Percentiles rank a stretch among this genome's conserved stretches.
phyloP scores from a whole-genome alignment of 2,888 invertebrate species.

The Cryptocephalus moraei region DNA sequence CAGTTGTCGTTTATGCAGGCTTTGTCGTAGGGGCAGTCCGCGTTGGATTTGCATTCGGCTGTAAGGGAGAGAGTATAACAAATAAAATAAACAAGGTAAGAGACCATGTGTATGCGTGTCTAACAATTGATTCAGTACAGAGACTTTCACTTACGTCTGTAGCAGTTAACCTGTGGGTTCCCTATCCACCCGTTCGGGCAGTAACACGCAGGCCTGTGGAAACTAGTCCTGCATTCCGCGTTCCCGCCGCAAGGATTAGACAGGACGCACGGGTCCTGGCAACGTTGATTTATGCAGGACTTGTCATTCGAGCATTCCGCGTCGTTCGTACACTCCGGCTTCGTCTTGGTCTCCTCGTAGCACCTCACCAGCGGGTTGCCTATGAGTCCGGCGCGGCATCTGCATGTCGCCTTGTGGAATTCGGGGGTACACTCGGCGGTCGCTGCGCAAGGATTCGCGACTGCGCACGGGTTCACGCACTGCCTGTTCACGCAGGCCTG shows the following conservation, averaged over 20 bases:
- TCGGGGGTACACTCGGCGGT: slow-evolving; percentile 69
- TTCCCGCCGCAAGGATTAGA: slow-evolving; percentile 71
- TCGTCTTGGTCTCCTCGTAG: slow-evolving; percentile 43
- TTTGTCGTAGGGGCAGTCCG: slow-evolving; percentile 77
- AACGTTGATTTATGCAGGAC: slow-evolving; percentile 70
- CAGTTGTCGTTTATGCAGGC: slow-evolving; percentile 71
- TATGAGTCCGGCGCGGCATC: slow-evolving; percentile 59
- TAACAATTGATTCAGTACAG: too few relatives aligned
- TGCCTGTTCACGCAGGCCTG: slow-evolving; percentile 62
- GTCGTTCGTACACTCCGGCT: slow-evolving; percentile 62
- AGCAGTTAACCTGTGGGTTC: slow-evolving; percentile 75
- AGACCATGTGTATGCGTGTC: too few relatives aligned
- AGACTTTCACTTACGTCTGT: slow-evolving; percentile 59
- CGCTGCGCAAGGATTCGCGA: slow-evolving; percentile 60
- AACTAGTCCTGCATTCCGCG: slow-evolving; percentile 66
- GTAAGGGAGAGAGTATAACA: slow-evolving; percentile 20
- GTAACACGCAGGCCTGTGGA: slow-evolving; percentile 72
- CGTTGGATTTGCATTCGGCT: slow-evolving; percentile 73
- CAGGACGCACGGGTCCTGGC: slow-evolving; percentile 70
- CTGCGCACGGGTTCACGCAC: slow-evolving; percentile 68
- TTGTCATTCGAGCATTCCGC: slow-evolving; percentile 65
- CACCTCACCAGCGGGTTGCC: slow-evolving; percentile 80
- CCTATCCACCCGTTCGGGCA: slow-evolving; percentile 82
- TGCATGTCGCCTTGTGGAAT: slow-evolving; percentile 68
- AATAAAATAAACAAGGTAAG: too few relatives aligned